Evolutionary conservation across 2,113 vertebrate species (phyloP), one percentile per base, ranked within the genome.

Genomic region (Rhipidura dahli): DNA sequence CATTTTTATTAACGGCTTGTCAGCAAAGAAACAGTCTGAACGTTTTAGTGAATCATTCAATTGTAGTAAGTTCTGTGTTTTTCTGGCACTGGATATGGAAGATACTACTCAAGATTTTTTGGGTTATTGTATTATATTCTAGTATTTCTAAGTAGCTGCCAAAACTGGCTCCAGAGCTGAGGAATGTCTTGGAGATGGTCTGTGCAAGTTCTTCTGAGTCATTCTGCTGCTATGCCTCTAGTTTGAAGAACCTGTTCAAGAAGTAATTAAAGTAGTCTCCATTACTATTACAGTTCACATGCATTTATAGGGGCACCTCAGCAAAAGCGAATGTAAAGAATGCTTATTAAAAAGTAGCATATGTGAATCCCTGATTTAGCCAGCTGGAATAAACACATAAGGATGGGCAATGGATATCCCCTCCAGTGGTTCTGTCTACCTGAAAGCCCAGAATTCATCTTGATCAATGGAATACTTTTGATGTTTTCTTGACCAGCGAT

Each of bases 391-490:
- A 47, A 59, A 42, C 22, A 54, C 7, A 3, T 40, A 54, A 40
- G 2, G 4, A 22, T 44, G 11, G 26, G 13, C 7, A 42, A 15
- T 23, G 11, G 37, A 66, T 60, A 57, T 50, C 12, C 6, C 13
- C 59, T 75, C 31, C 27, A 83, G 26, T 23, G 15, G 4, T 45
- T 70, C 42, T 37, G 42, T 63, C 26, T 97, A 99, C 99, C 99
- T 99, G 97, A 99, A 99, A 83, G 87, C 95, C 99, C 99, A 99
- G 97, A 98, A 99, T 53, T 98, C 96, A 1, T 98, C 95, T 64
- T 98, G 88, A 33, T 98, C 72, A 2, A 97, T 95, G 4, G 71
- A 89, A 47, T 99, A 98, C 4, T 61, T 95, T 8, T 40, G 39
- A 83, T 99, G 98, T 85, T 98, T 98, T 90, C 97, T 97, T 78